A percentile compares a stretch with the other conserved stretches of the same genome.
phyloP scores from a whole-genome alignment of 2,113 vertebrate species.

The Caracal caracal region DNA sequence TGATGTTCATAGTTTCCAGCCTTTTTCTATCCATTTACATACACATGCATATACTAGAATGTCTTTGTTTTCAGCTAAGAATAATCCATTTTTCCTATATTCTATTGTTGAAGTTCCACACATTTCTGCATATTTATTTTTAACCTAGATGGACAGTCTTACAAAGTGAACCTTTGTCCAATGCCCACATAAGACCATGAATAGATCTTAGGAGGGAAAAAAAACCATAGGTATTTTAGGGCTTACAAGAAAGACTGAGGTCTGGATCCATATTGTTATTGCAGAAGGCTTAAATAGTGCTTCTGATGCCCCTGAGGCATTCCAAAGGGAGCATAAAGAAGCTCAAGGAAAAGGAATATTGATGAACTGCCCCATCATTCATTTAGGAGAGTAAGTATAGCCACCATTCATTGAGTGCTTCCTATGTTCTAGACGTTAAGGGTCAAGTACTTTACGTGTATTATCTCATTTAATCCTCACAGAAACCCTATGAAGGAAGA shows the following conservation, averaged over 20 bases:
- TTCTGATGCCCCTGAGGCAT: background rate
- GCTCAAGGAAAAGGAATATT: background rate
- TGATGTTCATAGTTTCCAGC: background rate
- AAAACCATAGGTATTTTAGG: background rate
- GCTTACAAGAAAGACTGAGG: background rate
- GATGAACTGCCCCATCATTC: background rate
- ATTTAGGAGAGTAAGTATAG: background rate
- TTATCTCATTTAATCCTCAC: background rate
- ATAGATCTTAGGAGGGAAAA: background rate
- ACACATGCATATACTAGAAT: background rate
- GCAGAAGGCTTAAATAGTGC: background rate
- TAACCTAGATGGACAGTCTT: constrained; percentile 54
- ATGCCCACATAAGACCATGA: constrained; percentile 41
- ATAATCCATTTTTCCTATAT: constrained; percentile 52
- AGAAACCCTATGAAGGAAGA: background rate
- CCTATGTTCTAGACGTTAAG: background rate
- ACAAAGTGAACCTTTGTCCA: constrained; percentile 65
- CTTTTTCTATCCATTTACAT: background rate
- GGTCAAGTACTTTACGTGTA: background rate
- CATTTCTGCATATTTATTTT: constrained; percentile 68
- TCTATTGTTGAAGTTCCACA: constrained; percentile 53
- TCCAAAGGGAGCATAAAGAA: background rate
- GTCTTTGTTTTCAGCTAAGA: constrained; percentile 60
- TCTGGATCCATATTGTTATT: background rate
- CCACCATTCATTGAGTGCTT: background rate